Evolutionary conservation across 2,113 vertebrate genomes (phyloP).

Genomic region (Hemibagrus wyckioides): DNA sequence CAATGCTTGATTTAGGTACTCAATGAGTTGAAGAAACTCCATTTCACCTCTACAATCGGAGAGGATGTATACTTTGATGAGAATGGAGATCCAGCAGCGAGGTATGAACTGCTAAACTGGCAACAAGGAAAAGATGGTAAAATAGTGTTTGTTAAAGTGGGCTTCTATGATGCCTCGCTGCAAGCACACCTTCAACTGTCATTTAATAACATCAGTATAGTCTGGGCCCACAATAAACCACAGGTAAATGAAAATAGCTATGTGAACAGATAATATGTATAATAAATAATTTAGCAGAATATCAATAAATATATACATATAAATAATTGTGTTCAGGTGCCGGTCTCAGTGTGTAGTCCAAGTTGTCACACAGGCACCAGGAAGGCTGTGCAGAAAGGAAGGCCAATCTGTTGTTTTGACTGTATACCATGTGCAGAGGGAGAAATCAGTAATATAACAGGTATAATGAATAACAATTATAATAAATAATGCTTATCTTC

Average conservation of each 20-base stretch:
- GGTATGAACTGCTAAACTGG: conserved; percentile 62
- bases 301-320: neutral
- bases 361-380: conserved; percentile 51
- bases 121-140: conserved; percentile 50
- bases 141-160: conserved; percentile 56
- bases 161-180: conserved; percentile 58
- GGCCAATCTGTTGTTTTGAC: conserved; percentile 57
- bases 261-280: neutral
- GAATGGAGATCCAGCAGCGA: conserved; percentile 59
- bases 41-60: conserved; percentile 44
- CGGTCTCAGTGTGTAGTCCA: conserved; percentile 57
- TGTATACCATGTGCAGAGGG: conserved; percentile 58
- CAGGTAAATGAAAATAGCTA: conserved; percentile 16
- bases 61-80: conserved; percentile 60
- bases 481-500: neutral
- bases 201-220: conserved; percentile 53
- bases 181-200: conserved; percentile 47
- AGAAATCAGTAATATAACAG: conserved; percentile 57
- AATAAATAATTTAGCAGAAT: neutral
- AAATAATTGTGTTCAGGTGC: conserved; percentile 44
- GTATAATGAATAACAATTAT: conserved; percentile 37
- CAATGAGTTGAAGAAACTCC: conserved; percentile 50
- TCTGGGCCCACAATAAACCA: conserved; percentile 47
- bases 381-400: conserved; percentile 57
- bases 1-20: conserved; percentile 50